Percentiles rank a stretch among this genome's conserved stretches.
phyloP scores from a whole-genome alignment of 2,888 invertebrate species.

The Trichacis sp. region DNA sequence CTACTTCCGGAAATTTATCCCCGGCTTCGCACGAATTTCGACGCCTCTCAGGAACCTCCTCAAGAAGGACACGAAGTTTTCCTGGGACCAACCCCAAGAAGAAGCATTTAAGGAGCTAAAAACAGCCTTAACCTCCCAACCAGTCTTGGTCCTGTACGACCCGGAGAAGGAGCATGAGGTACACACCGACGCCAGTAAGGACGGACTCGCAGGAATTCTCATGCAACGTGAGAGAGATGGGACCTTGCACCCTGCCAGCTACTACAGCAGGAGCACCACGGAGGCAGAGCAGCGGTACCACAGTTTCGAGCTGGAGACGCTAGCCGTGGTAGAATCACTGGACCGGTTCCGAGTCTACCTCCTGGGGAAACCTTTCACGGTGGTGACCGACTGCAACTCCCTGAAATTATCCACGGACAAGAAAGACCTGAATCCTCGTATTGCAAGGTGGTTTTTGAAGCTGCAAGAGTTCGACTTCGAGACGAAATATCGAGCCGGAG shows the following conservation, averaged over 20 bases:
- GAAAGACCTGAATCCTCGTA: neutral
- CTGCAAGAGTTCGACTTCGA: too few species aligned
- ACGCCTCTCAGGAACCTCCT: neutral
- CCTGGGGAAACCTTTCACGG: constrained; percentile 49
- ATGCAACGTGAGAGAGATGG: constrained; percentile 3
- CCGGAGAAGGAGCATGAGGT: constrained; percentile 5
- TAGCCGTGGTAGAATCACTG: constrained; percentile 56
- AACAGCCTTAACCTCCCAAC: neutral
- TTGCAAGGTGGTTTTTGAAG: constrained; percentile 13
- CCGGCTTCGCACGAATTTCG: too few species aligned
- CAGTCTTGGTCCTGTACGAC: constrained; percentile 3
- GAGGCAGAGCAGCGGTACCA: constrained; percentile 46
- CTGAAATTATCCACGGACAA: neutral
- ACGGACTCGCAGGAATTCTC: constrained; percentile 13
- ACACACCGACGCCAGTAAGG: too few species aligned
- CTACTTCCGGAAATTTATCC: too few species aligned
- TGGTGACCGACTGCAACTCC: too few species aligned
- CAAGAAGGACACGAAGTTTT: neutral
- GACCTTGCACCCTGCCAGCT: constrained; percentile 6
- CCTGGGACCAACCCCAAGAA: neutral
- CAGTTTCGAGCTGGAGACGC: constrained; percentile 29
- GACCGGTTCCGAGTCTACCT: constrained; percentile 55
- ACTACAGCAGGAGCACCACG: constrained; percentile 9
- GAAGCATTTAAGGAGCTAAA: constrained; percentile 3
- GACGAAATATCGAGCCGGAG: constrained; percentile 7